phyloP scores from a whole-genome alignment of 2,113 vertebrate species.

The Anoura caudifer region DNA sequence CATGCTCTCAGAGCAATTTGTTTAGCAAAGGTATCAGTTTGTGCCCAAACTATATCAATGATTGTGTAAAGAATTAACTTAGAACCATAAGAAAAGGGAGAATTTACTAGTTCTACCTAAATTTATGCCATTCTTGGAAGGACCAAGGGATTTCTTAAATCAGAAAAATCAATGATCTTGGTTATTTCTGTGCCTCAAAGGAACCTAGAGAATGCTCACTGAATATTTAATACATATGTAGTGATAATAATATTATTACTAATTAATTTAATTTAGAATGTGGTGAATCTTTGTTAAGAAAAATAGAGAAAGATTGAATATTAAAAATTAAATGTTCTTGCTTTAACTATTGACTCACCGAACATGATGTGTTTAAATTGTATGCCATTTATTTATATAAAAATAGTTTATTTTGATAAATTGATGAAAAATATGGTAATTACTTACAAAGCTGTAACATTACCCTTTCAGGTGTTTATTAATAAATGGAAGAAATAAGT shows the following conservation, averaged over 20 bases:
- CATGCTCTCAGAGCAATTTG: background rate
- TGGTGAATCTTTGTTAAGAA: slow-evolving; percentile 19
- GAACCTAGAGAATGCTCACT: background rate
- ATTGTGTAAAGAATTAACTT: background rate
- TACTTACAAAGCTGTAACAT: background rate
- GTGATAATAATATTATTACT: background rate
- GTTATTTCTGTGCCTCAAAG: background rate
- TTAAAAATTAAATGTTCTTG: background rate
- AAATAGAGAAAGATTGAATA: background rate
- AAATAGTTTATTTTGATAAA: background rate
- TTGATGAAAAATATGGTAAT: slow-evolving; percentile 8
- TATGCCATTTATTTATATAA: background rate
- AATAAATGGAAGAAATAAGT: background rate
- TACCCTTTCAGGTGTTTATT: background rate
- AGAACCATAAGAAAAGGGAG: background rate
- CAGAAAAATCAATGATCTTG: background rate
- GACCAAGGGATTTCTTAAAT: background rate
- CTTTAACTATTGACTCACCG: background rate
- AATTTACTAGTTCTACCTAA: background rate
- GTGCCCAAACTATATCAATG: background rate
- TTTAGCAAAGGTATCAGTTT: background rate
- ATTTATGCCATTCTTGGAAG: background rate
- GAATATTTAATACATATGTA: background rate
- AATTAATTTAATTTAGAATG: background rate
- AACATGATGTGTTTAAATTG: background rate